Percentiles rank a stretch among this genome's conserved stretches.
Conservation (phyloP, 1,140 invertebrate genomes). For the Sitobion miscanthi region DNA sequence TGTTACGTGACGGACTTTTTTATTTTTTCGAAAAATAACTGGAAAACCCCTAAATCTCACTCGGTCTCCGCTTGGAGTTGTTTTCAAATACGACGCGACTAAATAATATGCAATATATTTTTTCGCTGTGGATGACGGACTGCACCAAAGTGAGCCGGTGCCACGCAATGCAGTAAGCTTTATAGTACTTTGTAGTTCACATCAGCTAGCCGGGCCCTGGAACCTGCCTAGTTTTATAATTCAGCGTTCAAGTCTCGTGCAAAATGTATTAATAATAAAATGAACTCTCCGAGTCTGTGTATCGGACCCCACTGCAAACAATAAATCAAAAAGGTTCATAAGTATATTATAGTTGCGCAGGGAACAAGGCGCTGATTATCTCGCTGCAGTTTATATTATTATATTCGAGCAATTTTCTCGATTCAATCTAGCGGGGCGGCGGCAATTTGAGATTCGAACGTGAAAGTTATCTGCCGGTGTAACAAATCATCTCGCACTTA, state of each 20-base stretch:
- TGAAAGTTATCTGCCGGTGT: not conserved
- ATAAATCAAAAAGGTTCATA: not conserved
- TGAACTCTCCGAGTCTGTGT: not conserved
- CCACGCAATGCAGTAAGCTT: not conserved
- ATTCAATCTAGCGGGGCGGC: not conserved
- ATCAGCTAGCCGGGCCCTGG: no score
- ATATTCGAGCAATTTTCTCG: not conserved
- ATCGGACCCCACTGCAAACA: not conserved
- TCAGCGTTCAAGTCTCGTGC: not conserved
- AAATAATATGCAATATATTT: not conserved
- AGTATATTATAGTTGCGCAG: not conserved
- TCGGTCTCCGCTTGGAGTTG: not conserved
- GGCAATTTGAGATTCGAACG: not conserved
- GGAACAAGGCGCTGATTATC: not conserved
- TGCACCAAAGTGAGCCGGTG: not conserved
- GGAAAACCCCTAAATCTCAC: not conserved
- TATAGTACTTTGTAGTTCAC: no score
- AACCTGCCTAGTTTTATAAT: not conserved
- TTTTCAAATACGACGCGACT: not conserved
- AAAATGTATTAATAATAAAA: slow-evolving; percentile 2
- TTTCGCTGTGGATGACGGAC: not conserved
- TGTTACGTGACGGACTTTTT: not conserved
- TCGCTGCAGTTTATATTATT: not conserved
- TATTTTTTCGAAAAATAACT: not conserved
- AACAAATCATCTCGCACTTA: not conserved